These are phyloP conservation scores for Hyles vespertilio DNA, from an alignment of 1,140 invertebrate species.

Conservation along the genomic window DNA sequence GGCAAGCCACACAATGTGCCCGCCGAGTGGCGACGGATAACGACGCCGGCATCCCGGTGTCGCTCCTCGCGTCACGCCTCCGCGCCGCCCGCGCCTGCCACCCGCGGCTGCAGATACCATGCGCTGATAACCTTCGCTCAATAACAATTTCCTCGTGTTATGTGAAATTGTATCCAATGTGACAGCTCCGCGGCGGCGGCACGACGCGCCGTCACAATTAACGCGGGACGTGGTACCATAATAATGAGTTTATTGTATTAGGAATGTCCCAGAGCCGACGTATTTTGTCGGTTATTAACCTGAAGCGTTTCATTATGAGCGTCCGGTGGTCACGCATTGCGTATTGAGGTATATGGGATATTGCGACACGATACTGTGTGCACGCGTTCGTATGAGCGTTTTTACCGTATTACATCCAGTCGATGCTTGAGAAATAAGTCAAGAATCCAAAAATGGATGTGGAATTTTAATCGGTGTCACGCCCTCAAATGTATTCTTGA, in stretches of 20 bases:
- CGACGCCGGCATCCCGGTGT: constrained; percentile 19
- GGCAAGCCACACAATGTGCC: constrained; percentile 50
- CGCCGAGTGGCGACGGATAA: constrained; percentile 17
- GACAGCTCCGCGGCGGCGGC: not conserved
- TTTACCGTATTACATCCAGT: constrained; percentile 7
- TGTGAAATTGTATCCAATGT: too few relatives aligned
- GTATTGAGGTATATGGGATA: constrained; percentile 51
- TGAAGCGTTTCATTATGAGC: constrained; percentile 44
- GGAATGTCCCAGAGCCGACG: constrained; percentile 32
- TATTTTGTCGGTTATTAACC: constrained; percentile 51
- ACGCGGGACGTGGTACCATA: constrained; percentile 20
- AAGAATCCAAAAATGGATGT: constrained; percentile 30
- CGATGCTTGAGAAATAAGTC: constrained; percentile 23
- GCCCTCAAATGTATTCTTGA: constrained; percentile 32
- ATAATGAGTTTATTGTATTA: constrained; percentile 36
- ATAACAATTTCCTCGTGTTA: not conserved
- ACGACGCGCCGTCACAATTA: constrained; percentile 4
- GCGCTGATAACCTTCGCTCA: not conserved
- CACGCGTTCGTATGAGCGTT: too few relatives aligned
- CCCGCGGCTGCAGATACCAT: constrained; percentile 11
- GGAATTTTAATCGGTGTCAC: constrained; percentile 44
- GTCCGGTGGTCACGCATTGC: constrained; percentile 52
- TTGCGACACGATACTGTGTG: constrained; percentile 40
- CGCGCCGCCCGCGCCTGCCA: constrained; percentile 19
- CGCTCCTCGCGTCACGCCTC: constrained; percentile 28